Conservation (phyloP, 1,140 invertebrate genomes). For the Lordiphosa collinella region DNA sequence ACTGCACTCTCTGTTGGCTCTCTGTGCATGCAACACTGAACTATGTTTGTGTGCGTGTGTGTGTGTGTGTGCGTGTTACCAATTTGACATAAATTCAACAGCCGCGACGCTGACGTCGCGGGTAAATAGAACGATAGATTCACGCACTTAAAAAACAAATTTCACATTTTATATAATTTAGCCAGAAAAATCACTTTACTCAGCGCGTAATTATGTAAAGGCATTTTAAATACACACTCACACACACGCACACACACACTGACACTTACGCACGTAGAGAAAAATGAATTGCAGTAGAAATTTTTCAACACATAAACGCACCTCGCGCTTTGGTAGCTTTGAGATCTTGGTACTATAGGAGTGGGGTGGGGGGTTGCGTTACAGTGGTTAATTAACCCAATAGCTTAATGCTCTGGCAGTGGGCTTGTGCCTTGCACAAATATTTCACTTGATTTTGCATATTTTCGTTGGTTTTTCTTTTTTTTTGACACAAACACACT, state of each 20-base stretch:
- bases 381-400: constrained; percentile 3
- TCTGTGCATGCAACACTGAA: constrained; percentile 42
- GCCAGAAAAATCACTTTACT: constrained; percentile 13
- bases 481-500: neutral
- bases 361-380: neutral
- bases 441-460: constrained; percentile 60
- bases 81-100: constrained; percentile 78
- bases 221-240: constrained; percentile 51
- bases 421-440: constrained; percentile 42
- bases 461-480: constrained; percentile 42
- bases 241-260: constrained; percentile 25
- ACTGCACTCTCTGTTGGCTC: constrained; percentile 35
- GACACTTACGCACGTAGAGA: constrained; percentile 53
- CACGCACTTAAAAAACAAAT: constrained; percentile 17
- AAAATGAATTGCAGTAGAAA: constrained; percentile 76
- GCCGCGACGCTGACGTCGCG: constrained; percentile 71
- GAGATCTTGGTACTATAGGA: no score
- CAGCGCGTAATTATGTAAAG: constrained; percentile 67
- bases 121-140: constrained; percentile 70
- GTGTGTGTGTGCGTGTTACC: constrained; percentile 62
- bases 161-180: constrained; percentile 53
- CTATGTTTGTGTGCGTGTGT: constrained; percentile 2
- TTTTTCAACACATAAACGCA: constrained; percentile 53
- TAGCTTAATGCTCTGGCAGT: constrained; percentile 19
- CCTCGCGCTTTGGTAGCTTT: no score